Conservation (phyloP, 2,113 vertebrate species). For the Meleagris gallopavo region DNA sequence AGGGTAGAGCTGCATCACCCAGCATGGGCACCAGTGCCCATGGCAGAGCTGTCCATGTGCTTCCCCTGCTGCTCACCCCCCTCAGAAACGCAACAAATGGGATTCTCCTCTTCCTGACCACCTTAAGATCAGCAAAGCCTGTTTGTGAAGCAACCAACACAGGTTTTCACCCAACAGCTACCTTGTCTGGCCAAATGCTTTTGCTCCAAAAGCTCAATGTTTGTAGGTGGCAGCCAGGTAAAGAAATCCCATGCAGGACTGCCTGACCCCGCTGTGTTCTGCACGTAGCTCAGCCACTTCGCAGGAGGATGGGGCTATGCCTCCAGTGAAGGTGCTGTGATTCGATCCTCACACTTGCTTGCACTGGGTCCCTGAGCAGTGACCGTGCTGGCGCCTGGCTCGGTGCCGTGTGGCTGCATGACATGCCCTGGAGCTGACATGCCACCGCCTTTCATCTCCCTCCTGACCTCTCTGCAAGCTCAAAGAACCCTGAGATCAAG, state of each 20-base stretch:
- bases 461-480: not conserved
- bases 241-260: not conserved
- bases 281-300: fast-evolving
- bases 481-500: not conserved
- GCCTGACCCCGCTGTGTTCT: fast-evolving
- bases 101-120: not conserved
- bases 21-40: not conserved
- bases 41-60: fast-evolving
- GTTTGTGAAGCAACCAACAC: not conserved
- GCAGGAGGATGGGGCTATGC: not conserved
- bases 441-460: not conserved
- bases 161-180: not conserved
- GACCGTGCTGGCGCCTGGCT: not conserved
- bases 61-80: fast-evolving
- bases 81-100: fast-evolving
- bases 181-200: not conserved
- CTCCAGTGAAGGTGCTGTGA: not conserved
- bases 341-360: not conserved
- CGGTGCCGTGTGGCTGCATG: not conserved
- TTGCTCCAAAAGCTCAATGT: not conserved
- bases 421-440: not conserved
- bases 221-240: not conserved
- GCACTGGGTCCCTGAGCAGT: not conserved
- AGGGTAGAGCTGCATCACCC: not conserved
- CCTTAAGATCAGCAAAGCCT: not conserved